Percentiles rank a stretch among this genome's conserved stretches.
Conservation (phyloP, 92 coral and sea anemone species). For the Actinostola sp. region DNA sequence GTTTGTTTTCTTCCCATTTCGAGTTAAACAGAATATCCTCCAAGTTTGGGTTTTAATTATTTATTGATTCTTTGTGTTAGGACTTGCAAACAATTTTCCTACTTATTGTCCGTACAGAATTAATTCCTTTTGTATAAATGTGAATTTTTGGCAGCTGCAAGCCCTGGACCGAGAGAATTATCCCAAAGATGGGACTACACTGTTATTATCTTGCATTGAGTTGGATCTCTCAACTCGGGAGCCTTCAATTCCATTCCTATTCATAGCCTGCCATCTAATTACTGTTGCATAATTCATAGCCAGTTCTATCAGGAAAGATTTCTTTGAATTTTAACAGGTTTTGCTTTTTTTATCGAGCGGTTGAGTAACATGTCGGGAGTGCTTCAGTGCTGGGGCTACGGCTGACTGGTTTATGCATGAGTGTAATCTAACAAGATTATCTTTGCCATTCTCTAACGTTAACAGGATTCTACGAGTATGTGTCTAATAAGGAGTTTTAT, state of each 20-base stretch:
- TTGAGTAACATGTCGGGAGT: neutral
- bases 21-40: slow-evolving; percentile 76
- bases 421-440: neutral
- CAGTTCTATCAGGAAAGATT: neutral
- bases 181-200: neutral
- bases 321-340: neutral
- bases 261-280: slow-evolving; percentile 6
- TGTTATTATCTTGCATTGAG: neutral
- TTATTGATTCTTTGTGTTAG: slow-evolving; percentile 54
- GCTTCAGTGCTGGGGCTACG: too few species aligned
- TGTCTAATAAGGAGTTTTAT: too few species aligned
- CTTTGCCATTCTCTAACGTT: neutral
- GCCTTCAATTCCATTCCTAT: slow-evolving; percentile 1
- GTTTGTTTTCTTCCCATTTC: neutral
- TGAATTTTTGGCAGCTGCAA: slow-evolving; percentile 23
- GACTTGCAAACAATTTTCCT: slow-evolving; percentile 37
- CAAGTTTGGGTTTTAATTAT: slow-evolving; percentile 71
- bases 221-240: neutral
- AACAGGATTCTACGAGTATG: neutral
- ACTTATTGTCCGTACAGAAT: slow-evolving; percentile 4
- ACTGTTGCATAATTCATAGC: slow-evolving; percentile 9
- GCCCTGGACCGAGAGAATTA: slow-evolving; percentile 10
- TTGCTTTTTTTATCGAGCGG: neutral
- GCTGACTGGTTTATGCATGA: neutral
- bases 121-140: slow-evolving; percentile 14